A percentile compares a stretch with the other conserved stretches of the same genome.
phyloP scores from a whole-genome alignment of 2,113 vertebrate genomes.

The Muntiacus muntjak region DNA sequence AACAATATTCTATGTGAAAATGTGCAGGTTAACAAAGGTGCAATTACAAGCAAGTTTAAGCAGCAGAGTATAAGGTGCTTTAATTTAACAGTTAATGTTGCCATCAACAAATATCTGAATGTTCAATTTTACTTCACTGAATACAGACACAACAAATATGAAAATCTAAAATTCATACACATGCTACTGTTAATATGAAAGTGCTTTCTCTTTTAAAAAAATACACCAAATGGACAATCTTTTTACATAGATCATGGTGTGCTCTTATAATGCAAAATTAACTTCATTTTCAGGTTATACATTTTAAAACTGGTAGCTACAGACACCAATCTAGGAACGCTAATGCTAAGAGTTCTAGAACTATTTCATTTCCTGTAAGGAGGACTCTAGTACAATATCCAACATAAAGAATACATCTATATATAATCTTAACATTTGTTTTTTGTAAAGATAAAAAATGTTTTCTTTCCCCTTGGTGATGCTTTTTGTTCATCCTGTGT shows the following conservation, averaged over 20 bases:
- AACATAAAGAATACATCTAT: conserved; percentile 72
- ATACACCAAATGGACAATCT: conserved; percentile 76
- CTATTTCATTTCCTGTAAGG: conserved; percentile 67
- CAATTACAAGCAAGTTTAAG: conserved; percentile 86
- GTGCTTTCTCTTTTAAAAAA: conserved; percentile 80
- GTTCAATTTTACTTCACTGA: conserved; percentile 77
- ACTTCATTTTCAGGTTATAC: conserved; percentile 71
- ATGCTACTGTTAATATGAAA: conserved; percentile 82
- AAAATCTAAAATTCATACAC: conserved; percentile 80
- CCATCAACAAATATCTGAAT: conserved; percentile 77
- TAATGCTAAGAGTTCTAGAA: conserved; percentile 69
- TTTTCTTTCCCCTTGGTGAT: conserved; percentile 41
- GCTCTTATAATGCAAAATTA: conserved; percentile 79
- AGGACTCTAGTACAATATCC: conserved; percentile 68
- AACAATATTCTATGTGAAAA: conserved; percentile 78
- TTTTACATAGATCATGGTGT: conserved; percentile 79
- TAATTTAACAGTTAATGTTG: conserved; percentile 78
- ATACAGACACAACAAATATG: conserved; percentile 77
- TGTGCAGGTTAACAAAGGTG: conserved; percentile 84
- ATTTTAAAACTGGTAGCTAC: conserved; percentile 66
- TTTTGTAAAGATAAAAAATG: conserved; percentile 63
- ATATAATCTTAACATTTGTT: conserved; percentile 61
- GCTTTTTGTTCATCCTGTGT: conserved; percentile 49
- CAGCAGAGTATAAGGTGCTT: conserved; percentile 88
- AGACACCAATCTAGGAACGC: conserved; percentile 64